phyloP scores from a whole-genome alignment of 1,140 invertebrate species.

The Papilio dardanus region DNA sequence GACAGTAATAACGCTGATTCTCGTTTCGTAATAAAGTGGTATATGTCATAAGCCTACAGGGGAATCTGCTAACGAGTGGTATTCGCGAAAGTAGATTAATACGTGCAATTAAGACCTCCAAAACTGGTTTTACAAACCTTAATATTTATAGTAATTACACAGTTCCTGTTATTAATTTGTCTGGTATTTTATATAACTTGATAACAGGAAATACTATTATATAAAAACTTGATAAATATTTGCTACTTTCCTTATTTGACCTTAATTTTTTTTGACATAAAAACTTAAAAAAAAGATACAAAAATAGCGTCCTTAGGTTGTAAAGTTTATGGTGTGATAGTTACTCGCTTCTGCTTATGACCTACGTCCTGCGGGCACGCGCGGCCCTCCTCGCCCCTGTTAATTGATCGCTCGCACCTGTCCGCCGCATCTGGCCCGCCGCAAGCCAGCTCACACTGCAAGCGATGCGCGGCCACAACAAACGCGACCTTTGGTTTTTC shows the following conservation, averaged over 20 bases:
- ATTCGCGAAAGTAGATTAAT: not conserved
- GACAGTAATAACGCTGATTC: too few relatives aligned
- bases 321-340: too few relatives aligned
- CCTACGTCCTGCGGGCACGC: slow-evolving; percentile 56
- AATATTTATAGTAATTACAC: not conserved
- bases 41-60: not conserved
- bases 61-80: not conserved
- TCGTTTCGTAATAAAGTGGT: too few relatives aligned
- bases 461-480: not conserved
- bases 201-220: not conserved
- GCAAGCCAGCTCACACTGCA: not conserved
- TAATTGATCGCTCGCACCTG: slow-evolving; percentile 72
- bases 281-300: not conserved
- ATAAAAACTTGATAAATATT: not conserved
- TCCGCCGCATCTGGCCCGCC: slow-evolving; percentile 44
- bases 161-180: not conserved
- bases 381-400: slow-evolving; percentile 54
- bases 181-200: not conserved
- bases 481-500: not conserved
- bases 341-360: slow-evolving; percentile 24
- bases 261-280: not conserved
- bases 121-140: not conserved
- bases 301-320: too few relatives aligned
- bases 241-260: not conserved
- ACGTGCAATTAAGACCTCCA: not conserved